These are phyloP conservation scores for Hoplodrina ambigua DNA, from an alignment of 2,888 invertebrate genomes.

Conservation along the genomic window DNA sequence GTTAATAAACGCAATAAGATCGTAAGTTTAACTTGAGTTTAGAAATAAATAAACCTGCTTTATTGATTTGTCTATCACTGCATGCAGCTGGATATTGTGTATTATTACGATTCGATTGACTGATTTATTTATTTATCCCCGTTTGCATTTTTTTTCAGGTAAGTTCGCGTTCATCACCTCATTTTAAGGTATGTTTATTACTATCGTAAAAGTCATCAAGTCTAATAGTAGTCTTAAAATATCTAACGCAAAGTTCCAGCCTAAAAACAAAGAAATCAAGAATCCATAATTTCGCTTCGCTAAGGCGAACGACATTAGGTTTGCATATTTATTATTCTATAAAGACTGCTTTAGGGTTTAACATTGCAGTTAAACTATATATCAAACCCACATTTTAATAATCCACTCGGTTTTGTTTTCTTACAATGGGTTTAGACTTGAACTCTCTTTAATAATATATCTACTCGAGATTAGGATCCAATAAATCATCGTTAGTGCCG, in stretches of 20 bases:
- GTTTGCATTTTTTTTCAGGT: conserved; percentile 48
- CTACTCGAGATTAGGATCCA: conserved; percentile 54
- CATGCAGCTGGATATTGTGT: not conserved
- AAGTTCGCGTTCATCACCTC: conserved; percentile 26
- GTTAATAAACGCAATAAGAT: conserved; percentile 35
- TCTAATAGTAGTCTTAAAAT: too few species aligned
- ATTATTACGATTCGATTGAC: not conserved
- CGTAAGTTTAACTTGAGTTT: conserved; percentile 4
- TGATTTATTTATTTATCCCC: not conserved
- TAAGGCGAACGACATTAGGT: not conserved
- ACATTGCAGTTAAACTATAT: not conserved
- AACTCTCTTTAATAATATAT: conserved; percentile 18
- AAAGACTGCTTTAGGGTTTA: not conserved
- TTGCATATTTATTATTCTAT: too few species aligned
- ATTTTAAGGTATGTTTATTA: conserved; percentile 24
- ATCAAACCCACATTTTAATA: not conserved
- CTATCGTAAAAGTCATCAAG: not conserved
- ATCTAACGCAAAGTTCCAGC: not conserved
- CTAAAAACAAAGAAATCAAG: not conserved
- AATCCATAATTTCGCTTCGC: too few species aligned
- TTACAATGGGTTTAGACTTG: not conserved
- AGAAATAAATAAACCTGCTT: not conserved
- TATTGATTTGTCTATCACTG: not conserved
- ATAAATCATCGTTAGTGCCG: conserved; percentile 79
- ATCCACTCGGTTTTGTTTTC: not conserved